Base-by-base conservation (phyloP, 2,888 invertebrate species). In the Erebia palarica region DNA sequence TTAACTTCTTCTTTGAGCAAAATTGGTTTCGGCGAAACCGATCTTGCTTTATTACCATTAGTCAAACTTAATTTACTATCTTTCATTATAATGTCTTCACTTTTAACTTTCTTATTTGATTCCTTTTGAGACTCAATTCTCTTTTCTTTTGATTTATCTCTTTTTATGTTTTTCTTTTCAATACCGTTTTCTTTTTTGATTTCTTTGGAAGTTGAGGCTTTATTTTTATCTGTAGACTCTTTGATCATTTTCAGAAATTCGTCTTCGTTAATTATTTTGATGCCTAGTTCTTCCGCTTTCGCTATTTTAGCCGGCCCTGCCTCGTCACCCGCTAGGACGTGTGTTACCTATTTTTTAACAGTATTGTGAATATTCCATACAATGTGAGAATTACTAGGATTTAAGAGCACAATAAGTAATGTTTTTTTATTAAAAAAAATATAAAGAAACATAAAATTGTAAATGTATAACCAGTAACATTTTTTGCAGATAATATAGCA, bases 301-400 rank as follows among this genome's bases (percentile, higher is more conserved):
- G 95, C 94, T 59, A 97, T 84, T 94, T 99, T 99, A 5, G 96
- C 94, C 9, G 96, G 97, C 0, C 98, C 99, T 1, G 97, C 94
- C 67, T 98, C 97, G 66, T 97, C 96, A 0, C 99, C 99, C 3
- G 96, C 95, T 27, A 99, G 92, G 1, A 99, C 85, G 86, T 97
- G 98, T 78, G 95, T 95, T 9, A 97, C 94, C 94, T 94, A 68
- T 57, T 47, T 53, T 44, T 42, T 42, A 49, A 63, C 5, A 58
- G 5, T 5, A 58, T 8, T 58, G 4, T 11, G 13, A 27, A 18
- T 21, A 57, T 57, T 16, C 3, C 8, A 16, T 53, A 57, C 4
- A 21, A 7, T 53, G 14, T 16, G 1, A 16, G 16, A 16, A 53
- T 53, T 53, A 16, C 9, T 2, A 53, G n/a, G n/a, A 14, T 65